Conservation (phyloP, 2,888 invertebrate species). For the Yponomeuta evonymella region DNA sequence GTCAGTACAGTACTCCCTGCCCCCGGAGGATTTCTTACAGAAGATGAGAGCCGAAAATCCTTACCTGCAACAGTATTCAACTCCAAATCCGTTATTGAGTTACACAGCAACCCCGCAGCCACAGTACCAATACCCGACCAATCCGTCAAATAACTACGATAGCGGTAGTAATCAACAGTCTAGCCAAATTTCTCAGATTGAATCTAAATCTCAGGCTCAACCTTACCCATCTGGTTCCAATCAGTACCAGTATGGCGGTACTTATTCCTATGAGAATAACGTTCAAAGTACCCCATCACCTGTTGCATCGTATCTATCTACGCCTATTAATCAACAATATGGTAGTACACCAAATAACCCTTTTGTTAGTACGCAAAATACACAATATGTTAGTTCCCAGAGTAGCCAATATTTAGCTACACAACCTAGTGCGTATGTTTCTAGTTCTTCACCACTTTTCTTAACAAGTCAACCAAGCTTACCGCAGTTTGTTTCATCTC, state of each 20-base stretch:
- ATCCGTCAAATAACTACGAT: constrained; percentile 45
- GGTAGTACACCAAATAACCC: background rate
- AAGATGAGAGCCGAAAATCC: constrained; percentile 61
- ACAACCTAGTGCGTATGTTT: constrained; percentile 53
- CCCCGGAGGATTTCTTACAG: constrained; percentile 67
- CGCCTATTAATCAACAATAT: constrained; percentile 37
- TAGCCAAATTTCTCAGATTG: constrained; percentile 43
- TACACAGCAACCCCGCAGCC: constrained; percentile 66
- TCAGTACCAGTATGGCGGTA: constrained; percentile 47
- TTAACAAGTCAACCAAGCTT: constrained; percentile 57
- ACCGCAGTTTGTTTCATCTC: constrained; percentile 60
- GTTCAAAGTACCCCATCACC: constrained; percentile 57
- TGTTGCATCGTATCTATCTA: constrained; percentile 51
- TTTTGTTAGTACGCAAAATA: background rate
- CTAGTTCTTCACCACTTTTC: constrained; percentile 59
- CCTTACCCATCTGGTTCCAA: constrained; percentile 44
- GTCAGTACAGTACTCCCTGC: constrained; percentile 65
- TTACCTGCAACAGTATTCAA: constrained; percentile 53
- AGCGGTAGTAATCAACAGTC: constrained; percentile 34
- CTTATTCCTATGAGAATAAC: constrained; percentile 43
- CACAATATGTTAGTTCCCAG: background rate
- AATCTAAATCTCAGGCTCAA: constrained; percentile 48
- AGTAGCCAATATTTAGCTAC: constrained; percentile 48
- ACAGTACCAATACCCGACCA: constrained; percentile 59
- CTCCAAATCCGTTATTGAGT: constrained; percentile 49